A percentile compares a stretch with the other conserved stretches of the same genome.
phyloP scores from a whole-genome alignment of 2,113 vertebrate species.

The Apeltes quadracus region DNA sequence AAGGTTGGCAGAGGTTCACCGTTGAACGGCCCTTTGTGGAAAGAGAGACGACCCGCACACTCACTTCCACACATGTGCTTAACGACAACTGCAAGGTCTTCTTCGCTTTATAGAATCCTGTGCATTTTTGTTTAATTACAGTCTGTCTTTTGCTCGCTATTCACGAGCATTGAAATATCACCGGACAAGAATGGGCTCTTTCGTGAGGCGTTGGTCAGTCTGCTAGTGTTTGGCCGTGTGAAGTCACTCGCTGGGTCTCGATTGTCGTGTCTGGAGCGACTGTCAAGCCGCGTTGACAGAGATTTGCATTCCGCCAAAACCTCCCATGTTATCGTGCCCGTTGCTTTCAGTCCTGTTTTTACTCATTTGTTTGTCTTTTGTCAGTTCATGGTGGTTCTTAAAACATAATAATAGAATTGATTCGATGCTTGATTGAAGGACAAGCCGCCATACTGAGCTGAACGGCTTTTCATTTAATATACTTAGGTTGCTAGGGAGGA shows the following conservation, averaged over 20 bases:
- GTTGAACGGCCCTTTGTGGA: conserved; percentile 71
- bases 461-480: conserved; percentile 48
- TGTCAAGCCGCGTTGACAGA: conserved; percentile 29
- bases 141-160: neutral
- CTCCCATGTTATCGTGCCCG: conserved; percentile 27
- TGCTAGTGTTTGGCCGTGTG: conserved; percentile 5
- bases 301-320: conserved; percentile 10
- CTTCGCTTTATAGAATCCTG: conserved; percentile 19
- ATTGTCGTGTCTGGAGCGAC: conserved; percentile 3
- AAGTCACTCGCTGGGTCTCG: too few relatives aligned
- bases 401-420: conserved; percentile 24
- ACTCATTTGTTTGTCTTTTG: conserved; percentile 6
- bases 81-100: conserved; percentile 58
- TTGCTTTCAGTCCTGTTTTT: conserved; percentile 15
- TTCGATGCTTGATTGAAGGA: conserved; percentile 8
- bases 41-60: conserved; percentile 51
- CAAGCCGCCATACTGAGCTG: conserved; percentile 26
- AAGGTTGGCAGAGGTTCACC: conserved; percentile 80
- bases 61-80: conserved; percentile 58
- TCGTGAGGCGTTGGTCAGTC: conserved; percentile 21
- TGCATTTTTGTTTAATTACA: too few relatives aligned
- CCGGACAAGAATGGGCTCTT: conserved; percentile 33
- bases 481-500: conserved; percentile 22
- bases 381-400: conserved; percentile 11
- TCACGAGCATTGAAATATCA: too few relatives aligned